Evolutionary conservation across 1,140 invertebrate genomes (phyloP).

Genomic region (Sogatella furcifera): DNA sequence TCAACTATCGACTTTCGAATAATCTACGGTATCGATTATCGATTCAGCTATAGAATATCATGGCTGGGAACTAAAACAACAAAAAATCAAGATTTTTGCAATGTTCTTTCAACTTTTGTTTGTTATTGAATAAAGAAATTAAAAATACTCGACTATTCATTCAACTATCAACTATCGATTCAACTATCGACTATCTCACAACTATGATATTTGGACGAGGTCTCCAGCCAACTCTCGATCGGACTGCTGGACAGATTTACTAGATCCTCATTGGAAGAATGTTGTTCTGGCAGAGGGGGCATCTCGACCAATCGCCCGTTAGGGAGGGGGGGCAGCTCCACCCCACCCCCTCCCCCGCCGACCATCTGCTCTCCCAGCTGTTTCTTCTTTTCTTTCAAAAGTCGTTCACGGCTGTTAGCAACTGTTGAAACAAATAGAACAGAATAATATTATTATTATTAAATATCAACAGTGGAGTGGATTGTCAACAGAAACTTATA

Average conservation of each 20-base stretch:
- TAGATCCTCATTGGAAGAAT: slow-evolving; percentile 51
- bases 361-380: not conserved
- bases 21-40: too few relatives aligned
- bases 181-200: slow-evolving; percentile 52
- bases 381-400: slow-evolving; percentile 20
- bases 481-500: too few relatives aligned
- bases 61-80: too few relatives aligned
- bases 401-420: slow-evolving; percentile 20
- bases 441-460: too few relatives aligned
- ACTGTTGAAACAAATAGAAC: slow-evolving; percentile 17
- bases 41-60: too few relatives aligned
- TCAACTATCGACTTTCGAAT: too few relatives aligned
- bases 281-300: slow-evolving; percentile 45
- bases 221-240: slow-evolving; percentile 56
- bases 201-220: slow-evolving; percentile 60
- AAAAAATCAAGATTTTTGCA: too few relatives aligned
- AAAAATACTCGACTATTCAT: too few relatives aligned
- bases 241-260: slow-evolving; percentile 39
- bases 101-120: too few relatives aligned
- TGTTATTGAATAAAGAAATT: too few relatives aligned
- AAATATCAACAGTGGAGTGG: too few relatives aligned
- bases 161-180: not conserved
- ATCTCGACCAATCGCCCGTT: slow-evolving; percentile 29
- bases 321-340: slow-evolving; percentile 7
- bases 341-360: not conserved